A percentile compares a stretch with the other conserved stretches of the same genome.
Evolutionary conservation across 23 tunicate genomes (phyloP).

Genomic region (Ciona savignyi): DNA sequence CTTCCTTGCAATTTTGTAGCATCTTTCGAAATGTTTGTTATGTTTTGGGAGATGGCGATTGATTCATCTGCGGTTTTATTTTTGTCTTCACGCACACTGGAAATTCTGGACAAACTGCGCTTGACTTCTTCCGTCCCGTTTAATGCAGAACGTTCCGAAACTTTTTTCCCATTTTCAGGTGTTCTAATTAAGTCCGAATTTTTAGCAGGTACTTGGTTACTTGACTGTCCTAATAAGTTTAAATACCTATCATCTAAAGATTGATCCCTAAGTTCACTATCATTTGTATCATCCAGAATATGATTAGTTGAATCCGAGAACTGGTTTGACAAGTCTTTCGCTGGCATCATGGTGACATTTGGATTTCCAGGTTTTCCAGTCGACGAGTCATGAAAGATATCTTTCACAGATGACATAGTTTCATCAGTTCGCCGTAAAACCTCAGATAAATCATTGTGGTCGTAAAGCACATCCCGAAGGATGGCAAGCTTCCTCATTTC

Average conservation of each 20-base stretch:
- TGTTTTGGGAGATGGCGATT: background rate
- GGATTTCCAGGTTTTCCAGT: constrained; percentile 38
- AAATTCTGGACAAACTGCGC: constrained; percentile 55
- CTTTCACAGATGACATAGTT: constrained; percentile 83
- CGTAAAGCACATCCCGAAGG: constrained; percentile 82
- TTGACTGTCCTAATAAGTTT: background rate
- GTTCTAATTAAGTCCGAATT: constrained; percentile 3
- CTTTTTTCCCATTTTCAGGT: constrained; percentile 13
- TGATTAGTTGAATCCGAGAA: background rate
- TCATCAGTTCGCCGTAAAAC: constrained; percentile 77
- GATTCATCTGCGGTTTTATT: background rate
- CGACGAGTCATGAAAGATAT: constrained; percentile 57
- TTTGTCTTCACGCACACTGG: no score
- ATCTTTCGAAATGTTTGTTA: constrained; percentile 35
- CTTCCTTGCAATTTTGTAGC: constrained; percentile 25
- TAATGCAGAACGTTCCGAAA: constrained; percentile 28
- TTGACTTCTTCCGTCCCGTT: constrained; percentile 90
- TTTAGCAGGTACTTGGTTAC: background rate
- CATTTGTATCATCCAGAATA: background rate
- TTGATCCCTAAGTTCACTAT: background rate
- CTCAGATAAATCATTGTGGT: constrained; percentile 88
- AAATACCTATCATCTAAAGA: background rate
- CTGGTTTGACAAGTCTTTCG: background rate
- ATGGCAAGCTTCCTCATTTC: constrained; percentile 90
- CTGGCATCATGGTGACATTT: background rate